Conservation (phyloP, 2,888 invertebrate species). For the Cylloceria caligata region DNA sequence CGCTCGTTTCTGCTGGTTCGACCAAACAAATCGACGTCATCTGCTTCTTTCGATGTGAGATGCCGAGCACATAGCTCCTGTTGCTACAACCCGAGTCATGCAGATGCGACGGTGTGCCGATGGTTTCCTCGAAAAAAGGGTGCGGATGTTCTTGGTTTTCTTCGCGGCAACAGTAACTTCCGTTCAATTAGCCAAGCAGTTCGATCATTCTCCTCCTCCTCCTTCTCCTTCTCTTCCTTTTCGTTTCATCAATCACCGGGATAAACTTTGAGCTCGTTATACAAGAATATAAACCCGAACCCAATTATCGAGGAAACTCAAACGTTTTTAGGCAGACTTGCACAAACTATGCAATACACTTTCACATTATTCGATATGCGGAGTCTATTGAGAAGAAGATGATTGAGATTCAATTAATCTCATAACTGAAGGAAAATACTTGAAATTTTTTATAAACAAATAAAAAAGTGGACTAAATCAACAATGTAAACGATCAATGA, state of each 20-base stretch:
- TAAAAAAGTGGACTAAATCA: too few species aligned
- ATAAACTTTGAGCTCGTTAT: slow-evolving; percentile 62
- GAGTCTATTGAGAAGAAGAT: not conserved
- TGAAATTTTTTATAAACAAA: too few species aligned
- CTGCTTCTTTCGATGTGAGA: slow-evolving; percentile 55
- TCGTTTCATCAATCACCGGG: slow-evolving; percentile 68
- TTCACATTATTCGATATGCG: not conserved
- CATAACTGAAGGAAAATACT: not conserved
- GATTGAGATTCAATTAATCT: not conserved
- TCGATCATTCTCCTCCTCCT: slow-evolving; percentile 64
- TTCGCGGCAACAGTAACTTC: slow-evolving; percentile 63
- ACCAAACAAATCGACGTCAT: slow-evolving; percentile 69
- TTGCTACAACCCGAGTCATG: slow-evolving; percentile 60
- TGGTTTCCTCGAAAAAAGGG: slow-evolving; percentile 57
- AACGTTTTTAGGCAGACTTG: slow-evolving; percentile 28
- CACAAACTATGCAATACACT: not conserved
- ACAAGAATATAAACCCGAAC: slow-evolving; percentile 44
- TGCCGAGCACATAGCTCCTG: slow-evolving; percentile 33
- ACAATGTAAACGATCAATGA: too few species aligned
- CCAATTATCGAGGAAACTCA: slow-evolving; percentile 56
- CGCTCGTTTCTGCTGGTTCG: slow-evolving; percentile 31
- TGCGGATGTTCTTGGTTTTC: slow-evolving; percentile 42
- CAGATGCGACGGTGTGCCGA: slow-evolving; percentile 64
- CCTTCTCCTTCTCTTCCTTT: slow-evolving; percentile 15
- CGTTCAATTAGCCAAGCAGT: slow-evolving; percentile 70